A percentile compares a stretch with the other conserved stretches of the same genome.
phyloP scores from a whole-genome alignment of 2,888 invertebrate genomes.

The Phymatocera aterrima region DNA sequence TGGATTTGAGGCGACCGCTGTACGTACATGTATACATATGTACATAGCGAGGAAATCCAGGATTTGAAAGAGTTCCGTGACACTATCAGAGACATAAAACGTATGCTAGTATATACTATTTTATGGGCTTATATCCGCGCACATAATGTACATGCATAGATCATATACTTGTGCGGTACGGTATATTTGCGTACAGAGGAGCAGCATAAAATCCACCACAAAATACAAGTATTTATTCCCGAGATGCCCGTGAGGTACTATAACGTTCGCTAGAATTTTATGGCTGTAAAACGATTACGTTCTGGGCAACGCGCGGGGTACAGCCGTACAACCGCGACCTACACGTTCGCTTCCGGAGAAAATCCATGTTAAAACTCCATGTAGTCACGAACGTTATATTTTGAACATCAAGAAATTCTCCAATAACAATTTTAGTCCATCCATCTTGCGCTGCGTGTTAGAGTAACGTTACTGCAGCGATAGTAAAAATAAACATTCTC shows the following conservation, averaged over 20 bases:
- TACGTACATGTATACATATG: no score
- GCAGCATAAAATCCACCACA: background rate
- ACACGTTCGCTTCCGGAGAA: conserved; percentile 7
- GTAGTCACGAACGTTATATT: conserved; percentile 5
- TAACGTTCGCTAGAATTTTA: conserved; percentile 26
- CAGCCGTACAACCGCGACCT: no score
- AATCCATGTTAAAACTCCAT: conserved; percentile 3
- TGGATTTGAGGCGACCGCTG: background rate
- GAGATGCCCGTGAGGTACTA: conserved; percentile 6
- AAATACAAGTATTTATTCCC: conserved; percentile 14
- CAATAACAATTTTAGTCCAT: background rate
- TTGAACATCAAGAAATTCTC: background rate
- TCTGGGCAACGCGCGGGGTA: background rate
- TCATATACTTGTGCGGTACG: background rate
- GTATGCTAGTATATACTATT: background rate
- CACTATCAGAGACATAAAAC: background rate
- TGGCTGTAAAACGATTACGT: conserved; percentile 14
- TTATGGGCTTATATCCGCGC: background rate
- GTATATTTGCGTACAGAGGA: background rate
- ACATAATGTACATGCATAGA: background rate
- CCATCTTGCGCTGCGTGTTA: background rate
- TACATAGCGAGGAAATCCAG: background rate
- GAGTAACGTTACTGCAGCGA: background rate
- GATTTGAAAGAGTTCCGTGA: conserved; percentile 26
- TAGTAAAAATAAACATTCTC: background rate